Conservation (phyloP, 2,797 vertebrate genomes). For the Picus viridis region DNA sequence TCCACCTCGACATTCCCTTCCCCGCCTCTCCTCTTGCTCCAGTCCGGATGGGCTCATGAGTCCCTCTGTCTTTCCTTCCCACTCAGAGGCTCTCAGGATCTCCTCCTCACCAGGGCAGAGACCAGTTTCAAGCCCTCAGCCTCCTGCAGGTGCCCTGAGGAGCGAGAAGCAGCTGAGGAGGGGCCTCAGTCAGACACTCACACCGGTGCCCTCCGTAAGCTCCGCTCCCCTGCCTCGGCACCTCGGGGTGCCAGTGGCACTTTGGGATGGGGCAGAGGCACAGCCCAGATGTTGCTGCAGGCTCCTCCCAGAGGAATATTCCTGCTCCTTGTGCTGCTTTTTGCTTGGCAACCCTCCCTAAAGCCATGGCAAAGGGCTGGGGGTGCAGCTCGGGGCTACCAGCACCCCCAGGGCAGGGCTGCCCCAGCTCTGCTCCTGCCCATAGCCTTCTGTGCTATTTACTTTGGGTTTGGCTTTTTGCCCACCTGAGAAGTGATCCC, state of each 20-base stretch:
- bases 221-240: background rate
- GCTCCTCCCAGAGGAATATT: rapidly evolving
- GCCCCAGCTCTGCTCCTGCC: background rate
- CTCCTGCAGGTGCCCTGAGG: background rate
- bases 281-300: background rate
- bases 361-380: background rate
- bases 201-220: conserved; percentile 15
- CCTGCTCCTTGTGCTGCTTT: background rate
- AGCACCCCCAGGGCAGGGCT: background rate
- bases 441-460: background rate
- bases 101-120: background rate
- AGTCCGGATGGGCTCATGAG: rapidly evolving
- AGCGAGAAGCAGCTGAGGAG: background rate
- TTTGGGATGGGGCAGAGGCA: rapidly evolving
- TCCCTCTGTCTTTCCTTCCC: background rate
- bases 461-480: too few relatives aligned
- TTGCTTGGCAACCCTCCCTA: background rate
- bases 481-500: background rate
- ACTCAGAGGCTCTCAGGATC: background rate
- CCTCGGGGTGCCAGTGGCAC: rapidly evolving
- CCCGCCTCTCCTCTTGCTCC: background rate
- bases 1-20: background rate
- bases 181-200: background rate
- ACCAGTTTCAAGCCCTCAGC: rapidly evolving
- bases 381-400: background rate